Percentiles rank a stretch among this genome's conserved stretches.
These are phyloP conservation scores for Cataglyphis hispanica DNA, from an alignment of 1,140 invertebrate species.

Conservation along the genomic window DNA sequence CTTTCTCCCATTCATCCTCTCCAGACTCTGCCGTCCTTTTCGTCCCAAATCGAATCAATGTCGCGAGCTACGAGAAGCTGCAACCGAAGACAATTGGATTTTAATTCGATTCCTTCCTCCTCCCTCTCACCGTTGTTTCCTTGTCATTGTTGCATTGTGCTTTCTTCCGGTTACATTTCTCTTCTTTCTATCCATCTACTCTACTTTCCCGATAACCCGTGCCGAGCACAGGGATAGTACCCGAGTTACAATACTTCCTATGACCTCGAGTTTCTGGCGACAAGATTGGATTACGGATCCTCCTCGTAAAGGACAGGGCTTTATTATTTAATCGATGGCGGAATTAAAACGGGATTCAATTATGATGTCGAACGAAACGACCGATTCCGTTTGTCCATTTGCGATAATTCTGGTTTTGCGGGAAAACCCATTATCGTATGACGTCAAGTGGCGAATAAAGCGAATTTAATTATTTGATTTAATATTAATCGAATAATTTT, in stretches of 20 bases:
- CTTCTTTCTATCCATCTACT: not conserved
- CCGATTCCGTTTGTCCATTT: conserved; percentile 1
- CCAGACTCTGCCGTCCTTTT: conserved; percentile 39
- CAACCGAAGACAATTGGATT: conserved; percentile 70
- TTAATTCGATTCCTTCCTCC: conserved; percentile 65
- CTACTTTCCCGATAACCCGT: conserved; percentile 27
- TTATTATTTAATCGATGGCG: conserved; percentile 62
- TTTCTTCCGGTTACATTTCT: not conserved
- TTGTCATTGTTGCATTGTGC: conserved; percentile 24
- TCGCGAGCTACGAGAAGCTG: conserved; percentile 20
- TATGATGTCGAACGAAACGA: conserved; percentile 33
- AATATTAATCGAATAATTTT: not conserved
- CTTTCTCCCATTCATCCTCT: conserved; percentile 17
- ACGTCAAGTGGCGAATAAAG: not conserved
- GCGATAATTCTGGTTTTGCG: conserved; percentile 22
- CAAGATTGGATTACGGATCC: conserved; percentile 54
- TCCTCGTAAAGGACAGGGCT: conserved; percentile 44
- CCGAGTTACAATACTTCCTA: conserved; percentile 37
- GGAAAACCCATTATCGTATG: not conserved
- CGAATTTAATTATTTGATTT: conserved; percentile 5
- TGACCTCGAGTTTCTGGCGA: conserved; percentile 49
- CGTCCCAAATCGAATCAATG: conserved; percentile 74
- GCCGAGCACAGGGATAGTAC: conserved; percentile 12
- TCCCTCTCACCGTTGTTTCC: not conserved
- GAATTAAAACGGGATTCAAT: conserved; percentile 61